phyloP scores from a whole-genome alignment of 1,140 invertebrate species.

The Listronotus oregonensis region DNA sequence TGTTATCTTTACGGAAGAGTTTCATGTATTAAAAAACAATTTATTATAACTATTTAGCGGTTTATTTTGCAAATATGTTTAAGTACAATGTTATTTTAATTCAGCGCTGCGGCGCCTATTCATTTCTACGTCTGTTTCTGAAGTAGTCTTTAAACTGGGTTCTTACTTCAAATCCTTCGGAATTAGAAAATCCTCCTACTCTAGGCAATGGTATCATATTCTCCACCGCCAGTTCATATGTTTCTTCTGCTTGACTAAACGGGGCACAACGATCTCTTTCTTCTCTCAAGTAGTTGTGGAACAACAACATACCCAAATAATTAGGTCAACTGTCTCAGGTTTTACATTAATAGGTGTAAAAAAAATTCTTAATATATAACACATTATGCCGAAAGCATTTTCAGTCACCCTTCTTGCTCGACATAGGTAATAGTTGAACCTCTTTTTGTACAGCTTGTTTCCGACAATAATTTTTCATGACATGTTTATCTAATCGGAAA shows the following conservation, averaged over 20 bases:
- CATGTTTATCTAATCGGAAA: no score
- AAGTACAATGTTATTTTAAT: no score
- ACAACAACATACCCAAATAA: no score
- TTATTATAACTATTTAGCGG: no score
- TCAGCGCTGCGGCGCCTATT: background rate
- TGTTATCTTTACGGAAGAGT: no score
- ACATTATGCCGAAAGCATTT: conserved; percentile 40
- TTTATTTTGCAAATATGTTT: no score
- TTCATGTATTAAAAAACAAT: no score
- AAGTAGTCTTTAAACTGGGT: conserved; percentile 28
- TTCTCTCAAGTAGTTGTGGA: no score
- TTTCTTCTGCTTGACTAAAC: conserved; percentile 34
- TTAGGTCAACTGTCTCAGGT: conserved; percentile 44
- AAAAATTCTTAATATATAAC: conserved; percentile 46
- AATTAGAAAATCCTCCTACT: conserved; percentile 18
- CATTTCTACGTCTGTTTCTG: background rate
- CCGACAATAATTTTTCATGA: no score
- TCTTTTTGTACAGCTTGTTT: no score
- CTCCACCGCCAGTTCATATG: conserved; percentile 12
- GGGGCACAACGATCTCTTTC: conserved; percentile 43
- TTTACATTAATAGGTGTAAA: conserved; percentile 46
- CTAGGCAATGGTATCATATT: conserved; percentile 26
- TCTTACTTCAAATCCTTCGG: conserved; percentile 24
- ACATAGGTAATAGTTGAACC: no score
- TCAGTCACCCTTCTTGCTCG: no score